Percentiles rank a stretch among this genome's conserved stretches.
Evolutionary conservation across 2,797 vertebrate species (phyloP).

Genomic region (Limnodromus scolopaceus): DNA sequence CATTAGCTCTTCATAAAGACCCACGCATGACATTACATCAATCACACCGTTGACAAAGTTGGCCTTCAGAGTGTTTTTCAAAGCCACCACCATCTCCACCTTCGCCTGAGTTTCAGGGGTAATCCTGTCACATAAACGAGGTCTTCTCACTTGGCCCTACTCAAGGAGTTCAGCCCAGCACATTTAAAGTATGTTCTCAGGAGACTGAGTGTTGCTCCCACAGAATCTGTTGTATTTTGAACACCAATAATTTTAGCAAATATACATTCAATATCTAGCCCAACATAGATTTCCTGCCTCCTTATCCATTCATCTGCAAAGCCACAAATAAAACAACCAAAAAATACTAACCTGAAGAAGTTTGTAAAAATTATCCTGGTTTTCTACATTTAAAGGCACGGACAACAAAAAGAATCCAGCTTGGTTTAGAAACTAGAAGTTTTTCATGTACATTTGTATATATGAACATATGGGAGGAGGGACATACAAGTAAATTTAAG

Average conservation of each 20-base stretch:
- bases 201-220: not conserved
- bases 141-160: not conserved
- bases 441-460: not conserved
- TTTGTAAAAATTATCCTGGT: not conserved
- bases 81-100: not conserved
- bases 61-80: not conserved
- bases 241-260: not conserved
- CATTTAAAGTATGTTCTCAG: not conserved
- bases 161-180: not conserved
- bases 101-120: not conserved
- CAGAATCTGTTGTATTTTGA: not conserved
- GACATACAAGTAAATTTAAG: not conserved
- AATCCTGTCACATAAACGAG: not conserved
- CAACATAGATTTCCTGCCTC: not conserved
- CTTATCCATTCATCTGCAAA: not conserved
- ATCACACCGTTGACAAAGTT: not conserved
- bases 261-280: not conserved
- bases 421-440: not conserved
- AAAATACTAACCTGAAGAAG: not conserved
- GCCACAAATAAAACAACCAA: not conserved
- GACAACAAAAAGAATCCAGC: not conserved
- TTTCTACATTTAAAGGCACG: not conserved
- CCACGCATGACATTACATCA: not conserved
- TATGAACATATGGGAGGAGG: not conserved
- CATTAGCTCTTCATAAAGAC: not conserved